Evolutionary conservation across 64 coral and sea anemone genomes (phyloP), one percentile per base, ranked within the genome.

Genomic region (Orbicella faveolata): DNA sequence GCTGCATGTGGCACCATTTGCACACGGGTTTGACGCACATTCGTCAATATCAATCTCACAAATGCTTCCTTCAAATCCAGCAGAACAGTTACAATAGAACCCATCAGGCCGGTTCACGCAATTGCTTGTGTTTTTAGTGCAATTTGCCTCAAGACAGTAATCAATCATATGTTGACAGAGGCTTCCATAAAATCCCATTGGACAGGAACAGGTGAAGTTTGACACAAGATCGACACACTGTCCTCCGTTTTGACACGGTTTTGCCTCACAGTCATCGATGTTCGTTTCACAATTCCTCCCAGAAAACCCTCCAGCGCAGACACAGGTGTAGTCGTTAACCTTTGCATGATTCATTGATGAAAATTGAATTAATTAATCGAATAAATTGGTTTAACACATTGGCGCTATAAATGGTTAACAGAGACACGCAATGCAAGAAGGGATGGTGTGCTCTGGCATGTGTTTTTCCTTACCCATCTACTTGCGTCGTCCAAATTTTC

Each of bases 21-120:
- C 61, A 86, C 83, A 86, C 0, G 83, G 83, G 16, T 19, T 44
- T 69, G 83, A 67, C 19, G 23, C 34, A 18, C 83, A 86, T 14
- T 86, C 83, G 62, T 86, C 33, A 39, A 70, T 86, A 17, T 86
- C 83, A 44, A 15, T 30, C 63, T 86, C 83, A 72, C 83, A 86
- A 10, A 59, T 52, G 3, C 2, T 11, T 52, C 83, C 83, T 1
- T 69, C n/a, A 66, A 34, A 86, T 16, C 83, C 83, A 16, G 14
- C 36, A 4, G 35, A 36, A 20, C 83, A 86, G 36, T 86, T 86
- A 34, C 83, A 86, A 44, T 6, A 39, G 36, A 86, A 86, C 33
- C 36, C 17, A 34, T 67, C 17, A 72, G 48, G 83, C 1, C 12
- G 61, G 52, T 86, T 72, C 23, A 86, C 20, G 20, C 83, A 86